Percentiles rank a stretch among this genome's conserved stretches.
Conservation (phyloP, 2,797 vertebrate genomes). For the Eptatretus atami region DNA sequence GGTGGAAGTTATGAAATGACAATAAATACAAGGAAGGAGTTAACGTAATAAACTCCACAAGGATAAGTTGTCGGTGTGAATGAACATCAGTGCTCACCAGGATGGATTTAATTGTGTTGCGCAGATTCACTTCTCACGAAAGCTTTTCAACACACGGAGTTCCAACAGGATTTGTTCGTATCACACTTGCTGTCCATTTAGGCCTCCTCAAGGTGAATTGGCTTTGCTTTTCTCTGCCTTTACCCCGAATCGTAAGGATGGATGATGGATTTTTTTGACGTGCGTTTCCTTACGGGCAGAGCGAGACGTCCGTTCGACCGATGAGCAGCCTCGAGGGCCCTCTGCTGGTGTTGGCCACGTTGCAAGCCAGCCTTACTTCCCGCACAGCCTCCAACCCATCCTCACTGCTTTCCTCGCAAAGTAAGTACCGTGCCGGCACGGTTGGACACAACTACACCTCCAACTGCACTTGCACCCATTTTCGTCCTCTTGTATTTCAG, state of each 20-base stretch:
- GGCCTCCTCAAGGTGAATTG: conserved; percentile 53
- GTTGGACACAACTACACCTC: no score
- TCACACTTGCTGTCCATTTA: conserved; percentile 48
- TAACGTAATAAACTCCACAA: no score
- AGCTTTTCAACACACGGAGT: conserved; percentile 32
- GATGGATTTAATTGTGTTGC: no score
- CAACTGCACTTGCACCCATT: background rate
- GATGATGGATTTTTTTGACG: background rate
- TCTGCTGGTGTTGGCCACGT: conserved; percentile 47
- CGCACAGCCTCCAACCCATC: conserved; percentile 31
- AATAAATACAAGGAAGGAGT: no score
- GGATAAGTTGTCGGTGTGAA: no score
- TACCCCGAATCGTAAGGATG: background rate
- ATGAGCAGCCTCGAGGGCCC: conserved; percentile 47
- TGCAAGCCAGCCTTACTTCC: conserved; percentile 68
- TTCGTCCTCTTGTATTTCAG: conserved; percentile 15
- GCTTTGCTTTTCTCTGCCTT: background rate
- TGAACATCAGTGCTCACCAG: no score
- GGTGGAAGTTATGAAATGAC: no score
- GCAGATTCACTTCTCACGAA: conserved; percentile 48
- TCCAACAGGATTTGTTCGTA: conserved; percentile 40
- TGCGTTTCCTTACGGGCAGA: conserved; percentile 16
- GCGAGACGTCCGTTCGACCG: conserved; percentile 61
- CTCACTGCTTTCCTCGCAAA: conserved; percentile 43
- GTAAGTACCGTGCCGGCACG: conserved; percentile 21